Evolutionary conservation across 2,113 vertebrate species (phyloP), one percentile per base, ranked within the genome.

Genomic region (Tenrec ecaudatus): DNA sequence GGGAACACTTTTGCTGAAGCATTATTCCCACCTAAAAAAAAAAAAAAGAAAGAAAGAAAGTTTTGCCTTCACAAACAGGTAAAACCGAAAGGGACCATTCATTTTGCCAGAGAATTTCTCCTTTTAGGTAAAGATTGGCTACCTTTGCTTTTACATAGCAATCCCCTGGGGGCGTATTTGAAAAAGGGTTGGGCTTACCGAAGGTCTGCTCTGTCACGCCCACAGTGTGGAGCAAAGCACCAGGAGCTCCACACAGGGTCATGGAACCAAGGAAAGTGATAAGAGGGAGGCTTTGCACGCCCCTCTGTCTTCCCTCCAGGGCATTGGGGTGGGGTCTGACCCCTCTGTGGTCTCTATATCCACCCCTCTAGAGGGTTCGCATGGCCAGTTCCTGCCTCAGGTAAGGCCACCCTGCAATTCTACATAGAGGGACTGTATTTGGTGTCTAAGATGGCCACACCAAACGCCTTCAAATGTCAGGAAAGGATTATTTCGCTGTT

Each of bases 91-190:
- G 1, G 53, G 58, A 76, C 69, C 89, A 69, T 75, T 47, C 75
- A 85, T 80, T 66, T 89, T 68, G 19, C 86, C 43, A 43, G n/a
- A 91, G 22, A 91, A 79, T 53, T 17, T 17, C 17, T 88, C 62
- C 53, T 92, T 75, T 33, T 53, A 89, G 71, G 58, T 94, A 71
- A 86, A 62, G 47, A 86, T 53, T 71, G 40, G 33, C 64, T 64
- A 2, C 79, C 64, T 83, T 94, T 91, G 71, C 90, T 81, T 93
- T 94, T 86, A 82, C 94, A 91, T 86, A 95, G 66, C 85, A 93
- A 93, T 27, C 58, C 27, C 66, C 60, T 25, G 33, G 47, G 47
- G 82, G 58, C 15, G 6, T 86, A 43, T 43, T 83, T 91, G 89
- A 47, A 31, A 89, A 73, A 92, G 40, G 15, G 87, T 77, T 90